A percentile compares a stretch with the other conserved stretches of the same genome.
phyloP scores from a whole-genome alignment of 2,888 invertebrate genomes.

The Hololepta plana region DNA sequence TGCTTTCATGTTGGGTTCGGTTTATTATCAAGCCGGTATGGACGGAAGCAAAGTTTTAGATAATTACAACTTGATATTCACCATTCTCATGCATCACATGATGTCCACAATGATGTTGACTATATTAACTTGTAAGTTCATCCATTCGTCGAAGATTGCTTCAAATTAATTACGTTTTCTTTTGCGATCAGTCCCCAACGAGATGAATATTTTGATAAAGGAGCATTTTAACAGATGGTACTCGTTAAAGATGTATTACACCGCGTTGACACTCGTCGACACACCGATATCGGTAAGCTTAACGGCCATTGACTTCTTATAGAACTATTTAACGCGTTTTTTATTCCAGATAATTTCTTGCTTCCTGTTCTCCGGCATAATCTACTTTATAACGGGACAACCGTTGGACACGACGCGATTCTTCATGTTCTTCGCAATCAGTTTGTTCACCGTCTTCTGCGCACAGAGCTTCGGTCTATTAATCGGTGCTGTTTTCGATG shows the following conservation, averaged over 20 bases:
- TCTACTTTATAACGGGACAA: constrained; percentile 82
- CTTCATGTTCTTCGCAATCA: constrained; percentile 68
- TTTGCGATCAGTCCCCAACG: constrained; percentile 48
- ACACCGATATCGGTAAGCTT: constrained; percentile 55
- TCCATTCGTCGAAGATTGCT: constrained; percentile 4
- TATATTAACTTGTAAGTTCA: constrained; percentile 60
- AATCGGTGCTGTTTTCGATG: constrained; percentile 76
- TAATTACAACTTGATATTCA: constrained; percentile 77
- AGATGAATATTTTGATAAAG: constrained; percentile 63
- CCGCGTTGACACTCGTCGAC: constrained; percentile 57
- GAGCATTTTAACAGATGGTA: constrained; percentile 85
- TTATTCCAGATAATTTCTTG: constrained; percentile 44
- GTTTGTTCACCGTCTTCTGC: constrained; percentile 67
- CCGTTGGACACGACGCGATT: constrained; percentile 66
- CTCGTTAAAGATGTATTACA: constrained; percentile 64
- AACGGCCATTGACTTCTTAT: neutral
- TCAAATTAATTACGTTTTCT: constrained; percentile 7
- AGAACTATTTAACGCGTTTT: constrained; percentile 1
- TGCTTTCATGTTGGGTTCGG: constrained; percentile 56
- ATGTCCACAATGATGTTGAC: constrained; percentile 86
- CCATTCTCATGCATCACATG: constrained; percentile 83
- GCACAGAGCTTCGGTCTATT: constrained; percentile 86
- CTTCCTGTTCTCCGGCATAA: constrained; percentile 48
- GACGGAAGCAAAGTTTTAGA: constrained; percentile 62
- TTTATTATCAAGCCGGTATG: constrained; percentile 56